phyloP scores from a whole-genome alignment of 2,113 vertebrate genomes.

The Poeciliopsis retropinna region DNA sequence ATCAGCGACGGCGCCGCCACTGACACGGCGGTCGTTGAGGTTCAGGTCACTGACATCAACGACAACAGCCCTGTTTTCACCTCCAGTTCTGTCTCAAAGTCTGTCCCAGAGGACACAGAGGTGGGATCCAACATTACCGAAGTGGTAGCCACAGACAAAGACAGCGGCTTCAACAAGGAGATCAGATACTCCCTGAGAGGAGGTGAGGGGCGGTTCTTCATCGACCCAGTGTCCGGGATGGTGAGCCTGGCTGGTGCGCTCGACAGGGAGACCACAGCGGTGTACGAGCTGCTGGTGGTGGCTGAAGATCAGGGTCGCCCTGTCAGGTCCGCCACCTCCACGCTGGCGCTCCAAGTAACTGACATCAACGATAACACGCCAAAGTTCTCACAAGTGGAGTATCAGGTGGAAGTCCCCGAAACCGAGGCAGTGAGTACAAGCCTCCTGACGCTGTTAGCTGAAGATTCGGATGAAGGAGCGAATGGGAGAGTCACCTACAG shows the following conservation, averaged over 20 bases:
- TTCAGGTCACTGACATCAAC: constrained; percentile 79
- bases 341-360: constrained; percentile 48
- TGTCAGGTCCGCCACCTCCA: constrained; percentile 33
- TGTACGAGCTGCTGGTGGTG: constrained; percentile 73
- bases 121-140: constrained; percentile 36
- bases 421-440: constrained; percentile 20
- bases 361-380: constrained; percentile 82
- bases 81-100: neutral
- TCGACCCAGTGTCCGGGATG: constrained; percentile 68
- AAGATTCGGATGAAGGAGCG: constrained; percentile 71
- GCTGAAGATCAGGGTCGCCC: constrained; percentile 82
- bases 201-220: constrained; percentile 72
- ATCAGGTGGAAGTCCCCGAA: constrained; percentile 65
- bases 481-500: constrained; percentile 71
- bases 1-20: constrained; percentile 70
- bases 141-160: constrained; percentile 63
- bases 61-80: constrained; percentile 80
- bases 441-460: constrained; percentile 66
- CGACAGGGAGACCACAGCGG: constrained; percentile 75
- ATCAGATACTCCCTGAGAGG: constrained; percentile 76
- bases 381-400: constrained; percentile 55
- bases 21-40: constrained; percentile 66
- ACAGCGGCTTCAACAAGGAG: constrained; percentile 78
- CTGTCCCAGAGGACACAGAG: constrained; percentile 46
- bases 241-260: constrained; percentile 65